Base-by-base conservation (phyloP, 2,113 vertebrate genomes). In the Bufo gargarizans region DNA sequence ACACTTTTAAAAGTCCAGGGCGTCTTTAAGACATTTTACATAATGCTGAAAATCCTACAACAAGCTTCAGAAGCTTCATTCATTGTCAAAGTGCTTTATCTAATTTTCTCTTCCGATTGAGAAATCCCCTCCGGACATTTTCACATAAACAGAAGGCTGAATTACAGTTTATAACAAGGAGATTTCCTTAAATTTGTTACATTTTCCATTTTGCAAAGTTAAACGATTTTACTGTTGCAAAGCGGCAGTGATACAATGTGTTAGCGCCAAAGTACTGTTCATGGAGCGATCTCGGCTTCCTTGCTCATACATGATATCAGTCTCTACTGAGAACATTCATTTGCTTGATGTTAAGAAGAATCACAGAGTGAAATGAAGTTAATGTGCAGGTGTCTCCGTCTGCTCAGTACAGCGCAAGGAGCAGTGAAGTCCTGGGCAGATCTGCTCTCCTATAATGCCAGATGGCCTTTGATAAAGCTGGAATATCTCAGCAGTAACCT, bases 181-280 rank as follows among this genome's bases (percentile, higher is more conserved):
- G 67, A 56, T 58, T 67, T 80, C 49, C 22, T 14, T 80, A 69
- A 80, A 87, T 56, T 69, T 56, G 9, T 56, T 56, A 71, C 49
- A 71, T 56, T 50, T 87, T 61, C 67, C 77, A 56, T 80, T 87
- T 86, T 79, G 45, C 33, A 56, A 59, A 79, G 77, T 22, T 71
- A 79, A 79, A 63, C 17, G 63, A 45, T 87, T 67, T 79, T 43
- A 45, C 77, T 47, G 63, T 33, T 71, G 6, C 61, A 50, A 19
- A 55, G 80, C 71, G 67, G 86, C 55, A 78, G n/a, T 22, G 22
- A 80, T 87, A 79, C 85, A 79, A 86, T 19, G n/a, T 79, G 74
- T 56, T 79, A n/a, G 50, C 79, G 56, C 19, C 67, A 80, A 81
- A 71, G 33, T 33, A 12, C 47, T 22, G 67, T 69, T 86, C 55